Conservation (phyloP, 1,140 invertebrate genomes). For the Bombus difficillimus region DNA sequence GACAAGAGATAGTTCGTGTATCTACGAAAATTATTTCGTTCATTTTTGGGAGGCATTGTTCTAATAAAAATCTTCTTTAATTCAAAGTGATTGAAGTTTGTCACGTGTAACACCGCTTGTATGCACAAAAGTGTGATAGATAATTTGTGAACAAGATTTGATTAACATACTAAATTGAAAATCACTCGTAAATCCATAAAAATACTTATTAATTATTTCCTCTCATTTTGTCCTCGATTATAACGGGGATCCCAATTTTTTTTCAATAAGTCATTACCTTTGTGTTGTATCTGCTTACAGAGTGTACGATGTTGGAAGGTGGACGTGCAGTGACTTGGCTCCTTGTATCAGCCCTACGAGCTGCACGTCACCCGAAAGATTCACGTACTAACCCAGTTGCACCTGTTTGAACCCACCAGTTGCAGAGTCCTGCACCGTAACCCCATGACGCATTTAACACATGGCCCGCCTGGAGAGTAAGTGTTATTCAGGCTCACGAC, state of each 20-base stretch:
- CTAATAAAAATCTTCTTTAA: neutral
- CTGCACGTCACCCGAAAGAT: constrained; percentile 67
- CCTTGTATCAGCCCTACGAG: constrained; percentile 65
- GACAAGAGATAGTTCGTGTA: neutral
- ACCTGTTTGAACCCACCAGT: constrained; percentile 62
- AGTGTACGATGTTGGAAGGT: constrained; percentile 70
- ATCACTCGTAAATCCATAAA: neutral
- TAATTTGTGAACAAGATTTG: neutral
- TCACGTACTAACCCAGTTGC: constrained; percentile 66
- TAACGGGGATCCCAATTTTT: neutral
- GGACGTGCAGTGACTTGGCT: constrained; percentile 67
- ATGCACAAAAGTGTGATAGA: neutral
- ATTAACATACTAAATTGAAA: neutral
- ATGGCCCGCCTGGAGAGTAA: constrained; percentile 77
- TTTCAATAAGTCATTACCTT: constrained; percentile 14
- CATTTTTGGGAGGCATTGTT: neutral
- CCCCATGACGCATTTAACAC: constrained; percentile 74
- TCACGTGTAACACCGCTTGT: neutral
- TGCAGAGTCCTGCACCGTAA: constrained; percentile 65
- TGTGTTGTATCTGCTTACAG: constrained; percentile 66
- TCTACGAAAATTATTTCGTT: neutral
- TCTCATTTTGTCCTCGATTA: neutral
- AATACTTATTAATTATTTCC: neutral
- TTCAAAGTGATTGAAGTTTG: neutral
- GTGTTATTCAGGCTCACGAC: constrained; percentile 51